These are phyloP conservation scores for Zygogramma bicolorata DNA, from an alignment of 2,888 invertebrate species.

Conservation along the genomic window DNA sequence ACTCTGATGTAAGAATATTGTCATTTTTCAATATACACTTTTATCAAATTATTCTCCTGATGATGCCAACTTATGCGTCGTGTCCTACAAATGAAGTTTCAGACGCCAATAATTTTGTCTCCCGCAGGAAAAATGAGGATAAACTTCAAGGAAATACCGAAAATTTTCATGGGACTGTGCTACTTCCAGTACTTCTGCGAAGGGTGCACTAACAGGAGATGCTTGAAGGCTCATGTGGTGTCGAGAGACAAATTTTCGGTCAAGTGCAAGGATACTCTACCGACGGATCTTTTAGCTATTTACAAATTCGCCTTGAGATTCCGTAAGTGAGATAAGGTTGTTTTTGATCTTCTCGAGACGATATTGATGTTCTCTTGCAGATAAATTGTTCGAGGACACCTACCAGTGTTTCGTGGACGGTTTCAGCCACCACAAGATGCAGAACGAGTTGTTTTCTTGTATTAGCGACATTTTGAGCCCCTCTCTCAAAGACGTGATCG, in stretches of 20 bases:
- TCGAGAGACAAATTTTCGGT: neutral
- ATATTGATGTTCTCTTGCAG: conserved; percentile 20
- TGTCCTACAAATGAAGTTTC: too few species aligned
- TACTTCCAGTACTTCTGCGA: conserved; percentile 26
- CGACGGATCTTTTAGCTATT: neutral
- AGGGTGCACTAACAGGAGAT: conserved; percentile 9
- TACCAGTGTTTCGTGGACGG: conserved; percentile 28
- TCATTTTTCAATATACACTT: too few species aligned
- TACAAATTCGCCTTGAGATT: conserved; percentile 10
- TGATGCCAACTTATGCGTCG: too few species aligned
- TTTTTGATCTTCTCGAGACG: neutral
- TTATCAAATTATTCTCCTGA: too few species aligned
- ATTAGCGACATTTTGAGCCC: conserved; percentile 34
- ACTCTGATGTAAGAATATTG: neutral
- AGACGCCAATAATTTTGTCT: too few species aligned
- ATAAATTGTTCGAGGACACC: conserved; percentile 29
- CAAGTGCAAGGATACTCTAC: conserved; percentile 11
- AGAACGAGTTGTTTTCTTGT: conserved; percentile 25
- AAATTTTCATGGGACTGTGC: conserved; percentile 33
- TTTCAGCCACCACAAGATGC: conserved; percentile 33
- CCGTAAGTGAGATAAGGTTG: conserved; percentile 4
- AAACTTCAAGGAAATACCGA: conserved; percentile 25
- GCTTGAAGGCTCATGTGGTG: conserved; percentile 16
- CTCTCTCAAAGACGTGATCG: conserved; percentile 26
- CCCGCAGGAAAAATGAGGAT: conserved; percentile 15